phyloP scores from a whole-genome alignment of 2,797 vertebrate species.

The Rhinophrynus dorsalis region DNA sequence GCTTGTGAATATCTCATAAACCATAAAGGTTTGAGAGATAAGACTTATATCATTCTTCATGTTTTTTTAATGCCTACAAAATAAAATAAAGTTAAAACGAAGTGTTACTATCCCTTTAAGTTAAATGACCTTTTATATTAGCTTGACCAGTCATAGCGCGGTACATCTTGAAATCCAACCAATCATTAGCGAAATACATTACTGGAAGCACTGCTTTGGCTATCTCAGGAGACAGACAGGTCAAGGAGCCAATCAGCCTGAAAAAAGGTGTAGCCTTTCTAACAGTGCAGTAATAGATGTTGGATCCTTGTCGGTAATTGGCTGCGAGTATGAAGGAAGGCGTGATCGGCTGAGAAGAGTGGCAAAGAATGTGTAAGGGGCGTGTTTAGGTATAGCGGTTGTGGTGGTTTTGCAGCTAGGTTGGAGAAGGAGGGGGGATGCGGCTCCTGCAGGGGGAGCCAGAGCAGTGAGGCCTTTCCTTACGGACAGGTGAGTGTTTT shows the following conservation, averaged over 20 bases:
- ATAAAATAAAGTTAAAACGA: no score
- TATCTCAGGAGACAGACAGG: neutral
- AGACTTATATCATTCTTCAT: no score
- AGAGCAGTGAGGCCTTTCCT: neutral
- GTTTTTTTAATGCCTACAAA: no score
- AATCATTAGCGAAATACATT: no score
- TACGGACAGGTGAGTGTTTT: neutral
- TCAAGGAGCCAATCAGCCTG: neutral
- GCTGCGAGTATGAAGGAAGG: neutral
- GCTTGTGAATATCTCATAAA: no score
- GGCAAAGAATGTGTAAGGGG: neutral
- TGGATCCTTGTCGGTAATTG: neutral
- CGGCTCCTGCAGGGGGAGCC: neutral
- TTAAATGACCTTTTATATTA: no score
- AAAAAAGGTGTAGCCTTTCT: neutral
- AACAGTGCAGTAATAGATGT: neutral
- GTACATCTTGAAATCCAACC: no score
- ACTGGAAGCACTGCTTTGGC: no score
- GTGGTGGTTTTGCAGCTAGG: neutral
- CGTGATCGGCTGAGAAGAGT: no score
- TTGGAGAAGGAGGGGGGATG: neutral
- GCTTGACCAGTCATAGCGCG: no score
- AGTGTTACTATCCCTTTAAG: no score
- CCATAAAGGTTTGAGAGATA: no score
- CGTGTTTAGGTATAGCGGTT: neutral